Evolutionary conservation across 2,797 vertebrate genomes (phyloP).

Genomic region (Lophius americanus): DNA sequence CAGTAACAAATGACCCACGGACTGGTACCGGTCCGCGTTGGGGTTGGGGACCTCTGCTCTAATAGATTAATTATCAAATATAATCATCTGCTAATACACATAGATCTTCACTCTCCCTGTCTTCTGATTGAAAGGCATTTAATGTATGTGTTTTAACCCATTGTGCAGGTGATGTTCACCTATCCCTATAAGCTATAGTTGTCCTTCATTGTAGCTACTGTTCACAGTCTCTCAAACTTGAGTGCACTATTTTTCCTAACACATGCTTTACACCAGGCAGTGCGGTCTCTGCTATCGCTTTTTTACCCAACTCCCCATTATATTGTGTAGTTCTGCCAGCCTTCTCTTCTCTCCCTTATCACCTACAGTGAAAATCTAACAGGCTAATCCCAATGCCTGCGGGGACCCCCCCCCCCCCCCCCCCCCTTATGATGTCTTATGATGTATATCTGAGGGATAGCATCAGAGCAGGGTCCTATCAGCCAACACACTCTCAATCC

Average conservation of each 20-base stretch:
- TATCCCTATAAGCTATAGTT: conserved; percentile 48
- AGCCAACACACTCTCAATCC: conserved; percentile 77
- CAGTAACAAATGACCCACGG: no score
- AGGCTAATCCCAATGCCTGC: conserved; percentile 73
- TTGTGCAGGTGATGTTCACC: conserved; percentile 36
- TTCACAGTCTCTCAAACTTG: conserved; percentile 60
- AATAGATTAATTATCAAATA: no score
- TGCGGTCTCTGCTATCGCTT: conserved; percentile 60
- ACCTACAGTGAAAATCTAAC: conserved; percentile 76
- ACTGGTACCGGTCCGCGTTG: no score
- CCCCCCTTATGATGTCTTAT: conserved; percentile 54
- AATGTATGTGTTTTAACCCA: neutral
- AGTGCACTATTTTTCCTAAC: conserved; percentile 49
- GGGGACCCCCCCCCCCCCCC: conserved; percentile 62
- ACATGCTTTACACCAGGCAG: conserved; percentile 50
- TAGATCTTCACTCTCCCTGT: no score
- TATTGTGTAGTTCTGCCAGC: conserved; percentile 68
- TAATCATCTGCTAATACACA: no score
- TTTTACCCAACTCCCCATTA: conserved; percentile 71
- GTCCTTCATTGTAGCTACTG: conserved; percentile 67
- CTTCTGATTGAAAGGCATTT: no score
- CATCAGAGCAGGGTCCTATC: conserved; percentile 76
- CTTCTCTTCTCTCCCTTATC: conserved; percentile 66
- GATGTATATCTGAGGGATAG: conserved; percentile 78
- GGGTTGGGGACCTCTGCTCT: no score